phyloP scores from a whole-genome alignment of 2,113 vertebrate species.

The Channa maculata region DNA sequence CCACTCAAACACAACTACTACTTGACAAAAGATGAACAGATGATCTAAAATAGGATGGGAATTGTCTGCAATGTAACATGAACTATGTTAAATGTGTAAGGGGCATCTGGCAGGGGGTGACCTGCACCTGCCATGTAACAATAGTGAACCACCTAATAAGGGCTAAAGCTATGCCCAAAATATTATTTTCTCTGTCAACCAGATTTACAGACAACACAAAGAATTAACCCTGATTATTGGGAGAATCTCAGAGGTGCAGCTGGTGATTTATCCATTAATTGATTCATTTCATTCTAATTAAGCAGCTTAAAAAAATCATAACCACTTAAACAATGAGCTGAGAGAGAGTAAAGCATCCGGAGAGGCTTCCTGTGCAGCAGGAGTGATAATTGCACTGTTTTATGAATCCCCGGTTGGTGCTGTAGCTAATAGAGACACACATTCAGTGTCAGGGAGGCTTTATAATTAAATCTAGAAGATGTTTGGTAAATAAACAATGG shows the following conservation, averaged over 20 bases:
- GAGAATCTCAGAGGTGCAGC: constrained; percentile 16
- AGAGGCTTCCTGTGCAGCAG: constrained; percentile 53
- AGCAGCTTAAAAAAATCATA: constrained; percentile 12
- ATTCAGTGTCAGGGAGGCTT: constrained; percentile 16
- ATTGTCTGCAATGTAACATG: no score
- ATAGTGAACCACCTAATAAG: no score
- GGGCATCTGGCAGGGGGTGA: neutral
- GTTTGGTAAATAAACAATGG: constrained; percentile 29
- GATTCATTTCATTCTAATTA: constrained; percentile 56
- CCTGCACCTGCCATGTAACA: neutral
- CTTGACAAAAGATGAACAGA: neutral
- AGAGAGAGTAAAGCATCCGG: constrained; percentile 21
- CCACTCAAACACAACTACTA: neutral
- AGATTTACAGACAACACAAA: neutral
- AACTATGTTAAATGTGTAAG: no score
- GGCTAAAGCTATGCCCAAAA: neutral
- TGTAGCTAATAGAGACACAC: constrained; percentile 35
- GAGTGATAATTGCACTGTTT: constrained; percentile 56
- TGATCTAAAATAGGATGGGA: neutral
- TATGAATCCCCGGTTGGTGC: constrained; percentile 31
- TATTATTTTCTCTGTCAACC: constrained; percentile 15
- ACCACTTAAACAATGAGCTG: constrained; percentile 19
- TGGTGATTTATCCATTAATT: constrained; percentile 28
- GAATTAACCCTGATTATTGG: constrained; percentile 5
- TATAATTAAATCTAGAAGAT: neutral